Evolutionary conservation across 30 jellyfish, hydroid and myxozoan genomes (phyloP), one percentile per base, ranked within the genome.

Genomic region (Cassiopea andromeda): DNA sequence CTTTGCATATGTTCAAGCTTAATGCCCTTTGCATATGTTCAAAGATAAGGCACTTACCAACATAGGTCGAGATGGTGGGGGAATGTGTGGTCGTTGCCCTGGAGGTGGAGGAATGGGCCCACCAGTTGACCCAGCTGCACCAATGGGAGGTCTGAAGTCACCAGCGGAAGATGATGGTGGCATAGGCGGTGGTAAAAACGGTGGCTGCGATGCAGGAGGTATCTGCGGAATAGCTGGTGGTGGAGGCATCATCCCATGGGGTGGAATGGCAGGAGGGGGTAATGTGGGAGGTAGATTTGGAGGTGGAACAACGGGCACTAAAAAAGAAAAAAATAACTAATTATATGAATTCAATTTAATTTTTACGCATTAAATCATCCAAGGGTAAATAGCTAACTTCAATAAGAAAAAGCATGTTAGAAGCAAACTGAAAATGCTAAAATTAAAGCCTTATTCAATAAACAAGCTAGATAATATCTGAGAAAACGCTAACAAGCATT

Each of bases 221-320:
- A 84, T 69, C 16, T 93, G 94, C 17, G 96, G 96, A 80, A 92
- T 82, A 17, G 89, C 92, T 15, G 98, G 98, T 7, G 92, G 97
- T 54, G 94, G 98, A 49, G 89, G 97, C 96, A 90, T 84, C 74
- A 92, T 60, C 8, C 97, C 97, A 81, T 93, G 97, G 15, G 96
- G 95, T 54, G 93, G 97, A 16, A 86, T 19, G 48, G 91, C 94
- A 1, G 87, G 94, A 0, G 94, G 93, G 10, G 90, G 94, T 48
- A 92, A 75, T 47, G 85, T 19, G 43, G 92, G 85, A 1, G 91
- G 93, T 77, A 81, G 58, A 45, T 77, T 85, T 75, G 87, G 67
- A 7, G 90, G 85, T 17, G 75, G 84, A 67, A 80, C n/a, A 48
- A 59, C 66, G 54, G 92, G 54, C 45, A 70, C 90, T 81, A 4